phyloP scores from a whole-genome alignment of 2,888 invertebrate species.

The Crossocerus cetratus region DNA sequence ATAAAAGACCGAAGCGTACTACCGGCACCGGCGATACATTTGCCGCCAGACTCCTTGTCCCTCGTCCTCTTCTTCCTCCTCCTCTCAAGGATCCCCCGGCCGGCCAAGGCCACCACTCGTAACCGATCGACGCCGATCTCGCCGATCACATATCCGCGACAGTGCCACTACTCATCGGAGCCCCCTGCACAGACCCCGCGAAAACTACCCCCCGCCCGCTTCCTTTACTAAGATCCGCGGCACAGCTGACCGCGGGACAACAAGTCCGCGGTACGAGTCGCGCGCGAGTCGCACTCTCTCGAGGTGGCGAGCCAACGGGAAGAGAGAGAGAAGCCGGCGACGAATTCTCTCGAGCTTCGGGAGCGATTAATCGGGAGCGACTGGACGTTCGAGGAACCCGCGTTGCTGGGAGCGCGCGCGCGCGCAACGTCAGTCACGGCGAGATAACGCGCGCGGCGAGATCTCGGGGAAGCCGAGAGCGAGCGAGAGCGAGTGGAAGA shows the following conservation, averaged over 20 bases:
- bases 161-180: neutral
- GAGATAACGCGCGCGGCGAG: slow-evolving; percentile 22
- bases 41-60: slow-evolving; percentile 30
- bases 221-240: neutral
- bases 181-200: neutral
- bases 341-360: no score
- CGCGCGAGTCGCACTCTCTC: neutral
- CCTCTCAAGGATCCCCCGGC: neutral
- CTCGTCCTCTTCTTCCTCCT: slow-evolving; percentile 15
- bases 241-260: no score
- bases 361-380: no score
- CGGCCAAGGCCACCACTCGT: slow-evolving; percentile 22
- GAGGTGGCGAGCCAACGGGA: neutral
- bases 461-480: slow-evolving; percentile 21
- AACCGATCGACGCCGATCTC: slow-evolving; percentile 16
- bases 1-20: slow-evolving; percentile 45
- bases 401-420: slow-evolving; percentile 13
- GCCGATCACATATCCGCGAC: slow-evolving; percentile 43
- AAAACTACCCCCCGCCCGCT: neutral
- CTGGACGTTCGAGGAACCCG: slow-evolving; percentile 26
- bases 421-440: slow-evolving; percentile 20
- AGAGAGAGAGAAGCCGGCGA: no score
- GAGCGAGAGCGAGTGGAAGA: no score
- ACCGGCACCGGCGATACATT: slow-evolving; percentile 46
- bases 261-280: neutral